Percentiles rank a stretch among this genome's conserved stretches.
These are phyloP conservation scores for Enteromius mattozi DNA, from an alignment of 2,797 vertebrate species.

Conservation along the genomic window DNA sequence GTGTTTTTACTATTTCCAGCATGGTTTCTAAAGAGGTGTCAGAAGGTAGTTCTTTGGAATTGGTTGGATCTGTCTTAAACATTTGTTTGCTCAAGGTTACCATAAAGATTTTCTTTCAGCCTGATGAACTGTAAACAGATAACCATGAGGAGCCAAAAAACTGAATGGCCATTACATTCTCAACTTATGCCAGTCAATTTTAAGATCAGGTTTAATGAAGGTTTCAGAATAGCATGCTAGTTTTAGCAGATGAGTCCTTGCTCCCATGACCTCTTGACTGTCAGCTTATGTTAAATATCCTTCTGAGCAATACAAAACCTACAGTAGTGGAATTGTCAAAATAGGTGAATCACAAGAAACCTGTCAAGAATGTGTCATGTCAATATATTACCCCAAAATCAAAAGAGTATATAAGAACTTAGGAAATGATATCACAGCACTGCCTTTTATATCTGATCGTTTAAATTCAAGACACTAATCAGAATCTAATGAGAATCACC, in stretches of 20 bases:
- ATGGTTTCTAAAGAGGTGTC: not conserved
- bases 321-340: not conserved
- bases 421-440: not conserved
- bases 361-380: not conserved
- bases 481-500: not conserved
- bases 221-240: not conserved
- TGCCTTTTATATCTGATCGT: not conserved
- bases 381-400: not conserved
- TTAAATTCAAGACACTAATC: not conserved
- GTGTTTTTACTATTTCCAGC: conserved; percentile 2
- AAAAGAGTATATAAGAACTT: not conserved
- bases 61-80: not conserved
- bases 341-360: not conserved
- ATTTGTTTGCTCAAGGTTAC: not conserved
- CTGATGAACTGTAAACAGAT: conserved; percentile 11
- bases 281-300: not conserved
- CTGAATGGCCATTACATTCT: not conserved
- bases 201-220: not conserved
- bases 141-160: not conserved
- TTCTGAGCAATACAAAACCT: conserved; percentile 36
- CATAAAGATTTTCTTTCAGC: not conserved
- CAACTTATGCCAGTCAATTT: not conserved
- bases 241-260: not conserved
- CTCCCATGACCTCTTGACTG: not conserved
- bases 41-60: not conserved